Conservation (phyloP, 2,888 invertebrate species). For the Pristionchus arcanus region DNA sequence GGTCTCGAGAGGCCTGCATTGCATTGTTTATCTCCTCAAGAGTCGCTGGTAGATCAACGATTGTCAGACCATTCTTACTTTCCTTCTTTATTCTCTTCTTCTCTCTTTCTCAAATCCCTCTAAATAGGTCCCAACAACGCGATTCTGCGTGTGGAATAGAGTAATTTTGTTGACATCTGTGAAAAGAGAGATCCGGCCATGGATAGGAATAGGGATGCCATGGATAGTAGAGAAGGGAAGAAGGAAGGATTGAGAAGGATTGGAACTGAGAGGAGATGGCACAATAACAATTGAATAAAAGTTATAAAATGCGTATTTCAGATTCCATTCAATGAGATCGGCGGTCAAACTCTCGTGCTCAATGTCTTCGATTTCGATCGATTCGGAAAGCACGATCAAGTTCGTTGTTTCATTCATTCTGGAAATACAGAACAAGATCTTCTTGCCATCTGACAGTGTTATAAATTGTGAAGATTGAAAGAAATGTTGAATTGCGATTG, state of each 20-base stretch:
- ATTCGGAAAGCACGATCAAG: slow-evolving; percentile 99
- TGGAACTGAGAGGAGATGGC: slow-evolving; percentile 7
- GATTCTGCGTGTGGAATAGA: slow-evolving; percentile 3
- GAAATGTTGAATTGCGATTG: too few species aligned
- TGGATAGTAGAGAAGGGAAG: not conserved
- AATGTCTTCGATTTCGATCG: slow-evolving; percentile 99
- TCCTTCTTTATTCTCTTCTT: not conserved
- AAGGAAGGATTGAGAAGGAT: not conserved
- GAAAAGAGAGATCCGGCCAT: not conserved
- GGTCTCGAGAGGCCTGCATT: not conserved
- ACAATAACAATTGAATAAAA: not conserved
- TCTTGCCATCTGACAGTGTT: too few species aligned
- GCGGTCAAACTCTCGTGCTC: slow-evolving; percentile 98
- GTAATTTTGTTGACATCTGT: slow-evolving; percentile 42
- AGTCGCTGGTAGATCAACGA: not conserved
- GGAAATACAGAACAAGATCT: too few species aligned
- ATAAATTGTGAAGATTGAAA: too few species aligned
- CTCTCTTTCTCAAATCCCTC: not conserved
- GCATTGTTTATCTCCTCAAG: not conserved
- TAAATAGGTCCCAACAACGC: not conserved
- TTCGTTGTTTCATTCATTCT: slow-evolving; percentile 82
- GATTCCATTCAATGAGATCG: slow-evolving; percentile 98
- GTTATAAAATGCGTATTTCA: slow-evolving; percentile 79
- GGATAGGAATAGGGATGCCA: slow-evolving; percentile 7
- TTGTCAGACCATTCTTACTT: not conserved